Conservation (phyloP, 2,888 invertebrate genomes). For the Pseudococcus longispinus region DNA sequence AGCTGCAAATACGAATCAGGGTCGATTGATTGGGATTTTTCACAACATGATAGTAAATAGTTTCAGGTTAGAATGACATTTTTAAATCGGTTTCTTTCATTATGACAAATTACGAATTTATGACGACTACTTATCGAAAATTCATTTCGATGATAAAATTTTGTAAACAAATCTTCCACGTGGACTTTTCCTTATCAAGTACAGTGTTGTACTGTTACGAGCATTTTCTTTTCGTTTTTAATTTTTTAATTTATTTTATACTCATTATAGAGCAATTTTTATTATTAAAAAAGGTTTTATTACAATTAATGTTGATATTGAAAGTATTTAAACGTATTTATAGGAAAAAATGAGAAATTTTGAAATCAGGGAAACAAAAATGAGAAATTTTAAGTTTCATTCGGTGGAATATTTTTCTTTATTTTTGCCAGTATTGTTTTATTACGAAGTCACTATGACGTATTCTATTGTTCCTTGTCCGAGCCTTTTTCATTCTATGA, state of each 20-base stretch:
- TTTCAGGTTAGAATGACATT: not conserved
- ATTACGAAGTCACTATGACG: not conserved
- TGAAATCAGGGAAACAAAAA: not conserved
- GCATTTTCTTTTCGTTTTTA: not conserved
- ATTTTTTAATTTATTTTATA: no score
- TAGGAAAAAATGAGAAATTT: no score
- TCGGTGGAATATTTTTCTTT: no score
- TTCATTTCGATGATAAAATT: not conserved
- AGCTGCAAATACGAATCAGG: not conserved
- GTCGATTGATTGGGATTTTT: not conserved
- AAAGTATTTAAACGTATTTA: no score
- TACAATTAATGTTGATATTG: not conserved
- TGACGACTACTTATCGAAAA: not conserved
- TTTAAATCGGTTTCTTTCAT: not conserved
- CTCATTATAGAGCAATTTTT: no score
- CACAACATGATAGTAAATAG: not conserved
- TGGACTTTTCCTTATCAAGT: not conserved
- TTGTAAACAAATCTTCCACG: conserved; percentile 38
- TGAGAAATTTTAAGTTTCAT: not conserved
- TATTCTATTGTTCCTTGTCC: conserved; percentile 35
- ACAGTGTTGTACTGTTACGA: not conserved
- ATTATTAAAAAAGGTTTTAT: not conserved
- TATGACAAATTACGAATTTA: not conserved
- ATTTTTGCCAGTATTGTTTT: not conserved
- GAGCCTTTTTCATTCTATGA: conserved; percentile 38